A percentile compares a stretch with the other conserved stretches of the same genome.
Conservation (phyloP, 2,888 invertebrate species). For the Electrophaes corylata region DNA sequence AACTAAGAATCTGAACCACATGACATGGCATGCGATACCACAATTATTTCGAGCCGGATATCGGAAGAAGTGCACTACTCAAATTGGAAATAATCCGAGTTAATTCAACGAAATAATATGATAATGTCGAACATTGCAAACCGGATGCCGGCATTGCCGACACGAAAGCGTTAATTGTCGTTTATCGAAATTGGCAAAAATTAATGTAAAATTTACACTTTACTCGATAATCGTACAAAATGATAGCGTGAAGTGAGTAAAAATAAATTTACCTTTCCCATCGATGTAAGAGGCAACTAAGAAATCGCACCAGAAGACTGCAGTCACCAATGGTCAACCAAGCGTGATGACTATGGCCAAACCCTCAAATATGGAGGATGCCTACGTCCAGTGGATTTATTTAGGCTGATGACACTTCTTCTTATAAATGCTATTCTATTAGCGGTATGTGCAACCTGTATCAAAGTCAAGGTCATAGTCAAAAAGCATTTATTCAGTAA, state of each 20-base stretch:
- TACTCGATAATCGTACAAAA: slow-evolving; percentile 10
- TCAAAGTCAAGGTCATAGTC: too few relatives aligned
- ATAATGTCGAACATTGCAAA: slow-evolving; percentile 38
- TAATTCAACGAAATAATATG: slow-evolving; percentile 36
- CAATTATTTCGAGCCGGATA: slow-evolving; percentile 10
- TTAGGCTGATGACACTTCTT: too few relatives aligned
- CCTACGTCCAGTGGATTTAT: too few relatives aligned
- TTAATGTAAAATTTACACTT: slow-evolving; percentile 24
- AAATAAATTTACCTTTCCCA: neutral
- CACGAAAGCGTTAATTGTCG: slow-evolving; percentile 42
- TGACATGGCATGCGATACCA: neutral
- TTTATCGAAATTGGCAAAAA: slow-evolving; percentile 45
- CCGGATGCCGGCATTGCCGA: slow-evolving; percentile 38
- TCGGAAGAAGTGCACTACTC: slow-evolving; percentile 17
- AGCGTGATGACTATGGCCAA: too few relatives aligned
- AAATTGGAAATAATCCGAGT: slow-evolving; percentile 16
- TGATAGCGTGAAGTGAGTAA: slow-evolving; percentile 7
- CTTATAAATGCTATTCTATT: too few relatives aligned
- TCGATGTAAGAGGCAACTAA: too few relatives aligned
- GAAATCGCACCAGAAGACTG: too few relatives aligned
- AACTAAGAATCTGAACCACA: neutral
- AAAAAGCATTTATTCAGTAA: too few relatives aligned
- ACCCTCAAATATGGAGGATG: too few relatives aligned
- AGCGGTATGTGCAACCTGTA: too few relatives aligned
- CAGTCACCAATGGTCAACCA: too few relatives aligned